Evolutionary conservation across 2,797 vertebrate species (phyloP), one percentile per base, ranked within the genome.

Genomic region (Hypotaenidia okinawae): DNA sequence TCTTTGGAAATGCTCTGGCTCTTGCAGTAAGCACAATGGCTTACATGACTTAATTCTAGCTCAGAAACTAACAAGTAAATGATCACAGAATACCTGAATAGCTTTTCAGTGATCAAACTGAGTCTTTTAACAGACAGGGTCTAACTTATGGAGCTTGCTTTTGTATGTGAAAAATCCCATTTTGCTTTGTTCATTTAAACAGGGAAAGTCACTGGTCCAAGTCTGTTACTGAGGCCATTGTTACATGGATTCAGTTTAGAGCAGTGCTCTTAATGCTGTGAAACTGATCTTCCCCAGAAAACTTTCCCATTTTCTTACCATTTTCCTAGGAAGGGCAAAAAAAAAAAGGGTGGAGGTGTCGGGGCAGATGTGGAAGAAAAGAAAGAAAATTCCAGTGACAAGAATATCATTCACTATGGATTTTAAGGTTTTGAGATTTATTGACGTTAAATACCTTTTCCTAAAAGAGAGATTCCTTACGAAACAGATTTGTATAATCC

Each of bases 91-190:
- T 10, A 64, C 43, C 73, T 85, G 84, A 92, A 94, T 64, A 93
- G 81, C 75, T 91, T 94, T 82, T 69, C 80, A 91, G 47, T 43
- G 59, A 90, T 84, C 76, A 92, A 73, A 89, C 43, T 1, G 9
- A 91, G 41, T 61, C 78, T 85, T 90, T 74, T 51, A 73, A 8
- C 52, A 90, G 83, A 57, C 33, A 86, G 52, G 5, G 18, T 88
- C 76, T 84, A 88, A 77, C 79, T 79, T 92, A 88, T 3, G 23
- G 55, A 90, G 83, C 23, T 88, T 84, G 52, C 93, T 87, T 96
- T 87, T 93, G 59, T 94, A 32, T 68, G 74, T 64, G 93, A 82
- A 93, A 91, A 94, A 95, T 67, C 37, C 43, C 32, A 84, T 84
- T 88, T 92, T 89, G 9, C 74, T 87, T 28, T 87, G 47, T 85